Base-by-base conservation (phyloP, 1,140 invertebrate genomes). In the Eufriesea mexicana region DNA sequence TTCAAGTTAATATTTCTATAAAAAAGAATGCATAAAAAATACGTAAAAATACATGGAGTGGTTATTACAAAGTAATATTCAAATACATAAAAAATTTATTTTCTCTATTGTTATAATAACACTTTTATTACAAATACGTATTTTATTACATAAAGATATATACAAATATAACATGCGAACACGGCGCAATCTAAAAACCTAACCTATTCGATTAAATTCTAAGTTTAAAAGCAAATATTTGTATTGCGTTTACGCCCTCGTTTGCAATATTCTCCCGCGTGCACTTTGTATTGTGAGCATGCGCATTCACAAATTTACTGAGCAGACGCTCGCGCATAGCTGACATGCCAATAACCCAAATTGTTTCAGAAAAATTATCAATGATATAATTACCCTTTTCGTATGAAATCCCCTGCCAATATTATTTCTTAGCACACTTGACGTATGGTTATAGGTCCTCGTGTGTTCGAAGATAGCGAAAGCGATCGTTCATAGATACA, bases 291-390 rank as follows among this genome's bases (percentile, higher is more conserved):
- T 16, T 14, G 8, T 18, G 28, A 67, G 75, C 75, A 78, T 70
- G 74, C 81, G 81, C 66, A 2, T 54, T 25, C 7, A 0, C 5
- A 14, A 25, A 23, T 23, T 51, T 47, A 10, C 7, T 25, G 0
- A 75, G 61, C 71, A 83, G 66, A 83, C 73, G 16, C 64, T 76
- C 74, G 72, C 35, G 72, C 35, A 66, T 35, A 20, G 18, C 14
- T 82, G 35, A 45, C 51, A 57, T 62, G 75, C 49, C 66, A 62
- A 23, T 83, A 47, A 71, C 49, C 55, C 49, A 83, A 20, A 82
- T 82, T 82, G 54, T 77, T 77, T 54, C 5, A 67, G 18, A 70
- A 18, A 83, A 77, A 55, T 68, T 5, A 71, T 78, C 55, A 78
- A 78, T 83, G 81, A 45, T 61, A 83, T 62, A 70, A 55, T 54